These are phyloP conservation scores for Globodera ellingtonae DNA, from an alignment of 1,140 invertebrate genomes.

Conservation along the genomic window DNA sequence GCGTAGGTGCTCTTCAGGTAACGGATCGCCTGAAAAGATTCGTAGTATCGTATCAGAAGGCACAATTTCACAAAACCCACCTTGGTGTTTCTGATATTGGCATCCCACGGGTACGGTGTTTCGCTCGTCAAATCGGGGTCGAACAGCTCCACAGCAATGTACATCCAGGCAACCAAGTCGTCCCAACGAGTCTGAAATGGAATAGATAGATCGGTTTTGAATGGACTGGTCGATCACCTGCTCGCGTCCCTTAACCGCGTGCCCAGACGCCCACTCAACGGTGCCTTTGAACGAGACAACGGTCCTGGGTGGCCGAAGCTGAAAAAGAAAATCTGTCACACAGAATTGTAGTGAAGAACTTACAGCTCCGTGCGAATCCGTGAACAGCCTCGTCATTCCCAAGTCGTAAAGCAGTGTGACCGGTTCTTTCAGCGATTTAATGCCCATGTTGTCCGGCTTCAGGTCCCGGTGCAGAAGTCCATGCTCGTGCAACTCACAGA, in stretches of 20 bases:
- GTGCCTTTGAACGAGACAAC: slow-evolving; percentile 46
- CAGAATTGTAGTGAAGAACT: background rate
- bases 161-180: slow-evolving; percentile 49
- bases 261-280: slow-evolving; percentile 48
- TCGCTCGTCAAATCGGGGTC: slow-evolving; percentile 25
- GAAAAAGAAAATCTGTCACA: background rate
- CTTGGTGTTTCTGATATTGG: background rate
- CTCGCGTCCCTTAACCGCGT: slow-evolving; percentile 47
- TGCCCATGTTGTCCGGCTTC: slow-evolving; percentile 54
- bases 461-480: slow-evolving; percentile 46
- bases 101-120: slow-evolving; percentile 6
- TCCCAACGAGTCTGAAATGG: slow-evolving; percentile 44
- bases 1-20: slow-evolving; percentile 35
- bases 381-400: slow-evolving; percentile 49
- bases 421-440: slow-evolving; percentile 32
- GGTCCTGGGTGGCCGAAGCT: slow-evolving; percentile 48
- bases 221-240: background rate
- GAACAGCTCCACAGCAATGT: slow-evolving; percentile 45
- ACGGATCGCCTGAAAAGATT: slow-evolving; percentile 34
- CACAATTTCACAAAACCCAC: background rate
- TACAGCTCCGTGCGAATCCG: slow-evolving; percentile 20
- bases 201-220: background rate
- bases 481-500: slow-evolving; percentile 46
- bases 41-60: background rate
- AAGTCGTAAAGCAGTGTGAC: slow-evolving; percentile 46